Base-by-base conservation (phyloP, 2,797 vertebrate species). In the Cossypha heuglini region DNA sequence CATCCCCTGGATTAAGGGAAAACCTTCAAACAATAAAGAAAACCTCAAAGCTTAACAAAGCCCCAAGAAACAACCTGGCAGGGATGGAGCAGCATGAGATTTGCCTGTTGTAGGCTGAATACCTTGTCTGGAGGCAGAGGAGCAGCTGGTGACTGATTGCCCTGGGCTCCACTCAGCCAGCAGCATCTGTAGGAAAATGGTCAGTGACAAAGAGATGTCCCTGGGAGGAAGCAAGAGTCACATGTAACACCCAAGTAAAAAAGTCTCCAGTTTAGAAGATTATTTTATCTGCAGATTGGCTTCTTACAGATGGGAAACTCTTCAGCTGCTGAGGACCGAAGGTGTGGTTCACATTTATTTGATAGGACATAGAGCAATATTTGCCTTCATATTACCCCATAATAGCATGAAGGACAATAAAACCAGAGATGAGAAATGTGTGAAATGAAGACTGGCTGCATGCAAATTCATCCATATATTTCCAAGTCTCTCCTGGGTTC, bases 181-280 rank as follows among this genome's bases (percentile, higher is more conserved):
- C 40, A n/a, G 13, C 18, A 35, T 20, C 48, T 48, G 12, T 4
- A 28, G 61, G 19, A 58, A 66, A 74, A 33, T 24, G 17, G 11
- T 16, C 38, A 61, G 22, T 31, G 55, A n/a, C 3, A 14, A 55
- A 49, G 43, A 54, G 13, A 25, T 29, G 16, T 71, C 19, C 33
- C n/a, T n/a, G 29, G 10, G 55, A 59, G 52, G 37, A 61, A 31
- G 9, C 24, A 35, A 37, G 26, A 16, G 6, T 21, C n/a, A 46
- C 0, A 0, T 24, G 3, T 10, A 58, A 25, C 19, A 11, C 31
- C n/a, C 3, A 24, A 25, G 6, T 42, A 38, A 62, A 37, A 73
- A 58, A 29, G 11, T 13, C 28, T 77, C 29, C 8, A 8, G 14
- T 43, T 62, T 17, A 33, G 31, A 72, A 62, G 25, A 10, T 40